phyloP scores from a whole-genome alignment of 2,888 invertebrate species.

The Chymomyza amoena region DNA sequence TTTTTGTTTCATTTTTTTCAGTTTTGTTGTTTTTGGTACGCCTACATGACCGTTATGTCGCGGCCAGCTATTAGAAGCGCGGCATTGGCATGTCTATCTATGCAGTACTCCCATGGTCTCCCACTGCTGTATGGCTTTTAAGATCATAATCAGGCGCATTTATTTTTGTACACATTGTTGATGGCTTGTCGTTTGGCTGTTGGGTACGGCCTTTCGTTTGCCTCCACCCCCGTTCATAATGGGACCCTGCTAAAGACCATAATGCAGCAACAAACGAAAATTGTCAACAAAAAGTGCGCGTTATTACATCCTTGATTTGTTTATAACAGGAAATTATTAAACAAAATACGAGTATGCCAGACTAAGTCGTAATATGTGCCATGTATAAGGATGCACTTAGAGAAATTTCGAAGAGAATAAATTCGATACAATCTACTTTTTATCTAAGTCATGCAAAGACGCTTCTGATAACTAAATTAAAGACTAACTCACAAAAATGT shows the following conservation, averaged over 20 bases:
- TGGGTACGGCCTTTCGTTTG: not conserved
- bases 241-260: conserved; percentile 7
- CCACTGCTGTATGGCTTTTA: conserved; percentile 41
- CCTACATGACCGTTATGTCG: conserved; percentile 18
- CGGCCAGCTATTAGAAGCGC: conserved; percentile 41
- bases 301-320: conserved; percentile 74
- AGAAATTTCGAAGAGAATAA: not conserved
- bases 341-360: conserved; percentile 33
- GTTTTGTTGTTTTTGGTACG: conserved; percentile 7
- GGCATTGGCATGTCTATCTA: conserved; percentile 5
- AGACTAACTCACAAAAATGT: no score
- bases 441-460: no score
- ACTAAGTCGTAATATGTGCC: not conserved
- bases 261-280: not conserved
- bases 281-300: conserved; percentile 45
- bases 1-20: conserved; percentile 1
- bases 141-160: conserved; percentile 66
- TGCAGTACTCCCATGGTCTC: not conserved
- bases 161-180: conserved; percentile 30
- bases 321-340: conserved; percentile 71
- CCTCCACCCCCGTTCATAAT: conserved; percentile 31
- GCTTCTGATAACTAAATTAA: no score
- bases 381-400: not conserved
- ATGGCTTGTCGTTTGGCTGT: not conserved
- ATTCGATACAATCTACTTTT: no score